phyloP scores from a whole-genome alignment of 2,797 vertebrate genomes.

The Oreochromis mossambicus region DNA sequence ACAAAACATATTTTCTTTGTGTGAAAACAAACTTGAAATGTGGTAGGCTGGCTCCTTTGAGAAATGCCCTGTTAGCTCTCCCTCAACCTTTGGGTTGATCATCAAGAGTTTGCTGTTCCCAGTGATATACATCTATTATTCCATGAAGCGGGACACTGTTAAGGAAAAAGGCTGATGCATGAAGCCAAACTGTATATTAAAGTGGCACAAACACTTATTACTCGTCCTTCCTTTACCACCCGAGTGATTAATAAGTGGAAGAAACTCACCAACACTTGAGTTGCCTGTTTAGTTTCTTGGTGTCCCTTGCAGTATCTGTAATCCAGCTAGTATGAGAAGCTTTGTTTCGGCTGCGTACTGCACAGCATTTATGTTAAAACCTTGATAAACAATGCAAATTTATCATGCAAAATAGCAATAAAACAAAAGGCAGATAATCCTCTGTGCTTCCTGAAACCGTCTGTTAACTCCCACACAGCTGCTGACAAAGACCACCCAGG shows the following conservation, averaged over 20 bases:
- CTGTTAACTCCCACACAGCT: conserved; percentile 54
- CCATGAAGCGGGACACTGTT: neutral
- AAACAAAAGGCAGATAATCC: conserved; percentile 38
- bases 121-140: neutral
- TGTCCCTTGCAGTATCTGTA: neutral
- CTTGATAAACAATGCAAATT: conserved; percentile 30
- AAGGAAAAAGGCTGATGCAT: neutral
- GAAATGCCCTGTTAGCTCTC: neutral
- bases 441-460: conserved; percentile 5
- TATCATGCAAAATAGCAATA: conserved; percentile 20
- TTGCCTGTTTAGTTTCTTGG: neutral
- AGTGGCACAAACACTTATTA: fast-evolving
- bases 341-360: neutral
- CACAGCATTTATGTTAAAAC: neutral
- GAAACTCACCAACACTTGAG: neutral
- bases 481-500: conserved; percentile 46
- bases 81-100: neutral
- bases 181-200: neutral
- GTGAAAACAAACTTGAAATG: neutral
- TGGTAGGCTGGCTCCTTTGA: neutral
- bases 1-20: neutral
- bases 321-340: neutral
- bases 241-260: neutral
- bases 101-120: neutral
- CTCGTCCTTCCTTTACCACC: neutral